Base-by-base conservation (phyloP, 30 jellyfish, hydroid and myxozoan genomes). In the Phacellophora camtschatica region DNA sequence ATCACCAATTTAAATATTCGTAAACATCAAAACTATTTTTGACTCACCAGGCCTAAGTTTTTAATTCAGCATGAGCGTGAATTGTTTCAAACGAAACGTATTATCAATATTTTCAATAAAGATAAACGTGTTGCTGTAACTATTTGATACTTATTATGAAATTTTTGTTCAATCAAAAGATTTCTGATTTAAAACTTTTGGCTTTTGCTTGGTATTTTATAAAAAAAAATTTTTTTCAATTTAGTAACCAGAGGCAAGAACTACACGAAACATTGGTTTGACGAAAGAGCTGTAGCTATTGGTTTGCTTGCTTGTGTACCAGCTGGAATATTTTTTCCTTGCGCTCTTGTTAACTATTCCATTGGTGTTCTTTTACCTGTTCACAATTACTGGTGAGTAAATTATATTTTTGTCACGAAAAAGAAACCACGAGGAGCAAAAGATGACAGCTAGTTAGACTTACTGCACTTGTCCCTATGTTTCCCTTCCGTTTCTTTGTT, bases 281-380 rank as follows among this genome's bases (percentile, higher is more conserved):
- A 76, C 23, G 97, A 90, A 35, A 65, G 97, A 28, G 94, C 87
- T 19, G 97, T 90, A 8, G 95, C 95, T 1, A 71, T 90, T 70
- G 96, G 90, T 31, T 18, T 90, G 78, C 78, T 83, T 15, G 97
- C 90, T 2, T 54, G 77, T 57, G 87, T 90, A 2, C 97, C 97
- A 22, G 91, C 80, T 35, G 97, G 90, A 0, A 66, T 74, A 10
- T 51, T 83, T 0, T 90, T 68, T 55, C 97, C 97, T 0, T 65
- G 94, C 28, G 94, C 96, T 16, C 42, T 80, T 15, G 94, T 90
- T 20, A 83, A 90, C 51, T 81, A 84, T 66, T 83, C 88, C 1
- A 90, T 90, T 33, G 96, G 96, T 1, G 94, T 84, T 0, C 61
- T 80, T 43, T 39, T 90, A 5, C 97, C 97, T 3, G 35, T 90